Evolutionary conservation across 1,140 invertebrate genomes (phyloP), one percentile per base, ranked within the genome.

Genomic region (Drosophila suzukii): DNA sequence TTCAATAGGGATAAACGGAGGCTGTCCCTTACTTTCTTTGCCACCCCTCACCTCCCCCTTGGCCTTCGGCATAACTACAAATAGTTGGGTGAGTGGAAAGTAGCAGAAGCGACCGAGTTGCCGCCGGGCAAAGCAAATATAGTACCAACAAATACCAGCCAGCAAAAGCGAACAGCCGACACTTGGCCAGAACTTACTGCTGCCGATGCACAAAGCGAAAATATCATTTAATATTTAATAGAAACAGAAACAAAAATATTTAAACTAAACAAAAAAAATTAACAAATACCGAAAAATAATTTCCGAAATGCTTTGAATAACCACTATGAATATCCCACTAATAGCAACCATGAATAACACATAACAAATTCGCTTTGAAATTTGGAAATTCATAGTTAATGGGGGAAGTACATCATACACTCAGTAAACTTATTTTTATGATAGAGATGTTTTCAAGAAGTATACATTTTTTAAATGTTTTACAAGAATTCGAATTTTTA

Each of bases 101-200:
- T 27, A 57, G 63, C 82, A 78, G 75, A 81, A 65, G 66, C 46
- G 61, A 65, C 53, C 47, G 34, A 39, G 27, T 32, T 32, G 70
- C 81, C 75, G 62, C 20, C 39, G 82, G 83, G 60, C 75, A 76
- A 66, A 78, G 60, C 80, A 82, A 82, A 82, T 82, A 83, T 46
- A 53, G 46, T 66, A 57, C 67, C 65, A 70, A 71, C 63, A 57
- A 61, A 60, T 57, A 76, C 43, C 56, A 70, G 51, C 44, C 30
- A 58, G 24, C 66, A 57, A 56, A 63, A 70, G 27, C 43, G 49
- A 75, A 57, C 53, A 53, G 46, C 38, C 61, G 54, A 57, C 70
- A 75, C 83, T 86, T 88, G 78, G 54, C 70, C 81, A 49, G 60
- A 51, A 58, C 20, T 32, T 58, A 15, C 17, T 15, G 8, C 30